Conservation (phyloP, 2,113 vertebrate species). For the Delphinus delphis region DNA sequence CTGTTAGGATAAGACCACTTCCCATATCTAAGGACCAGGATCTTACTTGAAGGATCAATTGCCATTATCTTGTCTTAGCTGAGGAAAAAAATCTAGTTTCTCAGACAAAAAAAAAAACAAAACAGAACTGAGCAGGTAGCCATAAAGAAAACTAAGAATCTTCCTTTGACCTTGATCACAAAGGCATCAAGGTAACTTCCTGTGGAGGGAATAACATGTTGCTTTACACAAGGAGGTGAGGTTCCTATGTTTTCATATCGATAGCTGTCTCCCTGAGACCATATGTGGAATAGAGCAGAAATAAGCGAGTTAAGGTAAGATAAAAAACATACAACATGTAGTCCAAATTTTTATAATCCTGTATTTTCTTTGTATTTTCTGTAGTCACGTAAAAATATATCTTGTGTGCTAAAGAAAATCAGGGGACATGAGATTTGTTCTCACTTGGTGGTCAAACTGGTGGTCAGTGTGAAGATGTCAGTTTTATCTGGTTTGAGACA, state of each 20-base stretch:
- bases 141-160: constrained; percentile 11
- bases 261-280: neutral
- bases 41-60: neutral
- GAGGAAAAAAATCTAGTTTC: neutral
- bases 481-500: neutral
- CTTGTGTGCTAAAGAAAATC: neutral
- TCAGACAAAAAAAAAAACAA: neutral
- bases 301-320: neutral
- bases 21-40: neutral
- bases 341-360: neutral
- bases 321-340: neutral
- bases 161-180: constrained; percentile 13
- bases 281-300: neutral
- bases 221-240: neutral
- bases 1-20: neutral
- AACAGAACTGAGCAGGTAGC: neutral
- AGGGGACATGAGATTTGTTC: neutral
- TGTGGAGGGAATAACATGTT: neutral
- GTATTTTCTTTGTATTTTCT: neutral
- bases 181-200: neutral
- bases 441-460: neutral
- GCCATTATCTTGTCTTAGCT: neutral
- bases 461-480: neutral
- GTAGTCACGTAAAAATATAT: neutral
- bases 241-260: neutral